Evolutionary conservation across 2,113 vertebrate genomes (phyloP).

Genomic region (Picathartes gymnocephalus): DNA sequence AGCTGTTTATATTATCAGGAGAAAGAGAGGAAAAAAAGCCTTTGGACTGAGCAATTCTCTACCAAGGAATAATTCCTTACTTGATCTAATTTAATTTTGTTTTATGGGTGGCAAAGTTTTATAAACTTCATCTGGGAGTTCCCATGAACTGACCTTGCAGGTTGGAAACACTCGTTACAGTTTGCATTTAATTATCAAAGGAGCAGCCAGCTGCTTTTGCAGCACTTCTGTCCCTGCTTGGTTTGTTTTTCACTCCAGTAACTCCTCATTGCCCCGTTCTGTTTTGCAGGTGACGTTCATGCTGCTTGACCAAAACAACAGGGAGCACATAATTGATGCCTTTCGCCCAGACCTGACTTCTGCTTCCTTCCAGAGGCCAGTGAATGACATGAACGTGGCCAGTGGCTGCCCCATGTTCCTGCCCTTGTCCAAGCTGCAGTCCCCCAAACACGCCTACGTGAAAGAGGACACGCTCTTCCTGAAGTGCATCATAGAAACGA

Average conservation of each 20-base stretch:
- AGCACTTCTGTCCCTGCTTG: neutral
- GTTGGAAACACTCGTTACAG: neutral
- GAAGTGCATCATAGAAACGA: constrained; percentile 75
- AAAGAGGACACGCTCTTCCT: constrained; percentile 81
- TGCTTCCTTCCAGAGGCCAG: constrained; percentile 76
- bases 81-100: neutral
- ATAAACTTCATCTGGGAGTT: neutral
- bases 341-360: constrained; percentile 76
- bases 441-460: constrained; percentile 69
- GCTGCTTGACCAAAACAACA: constrained; percentile 79
- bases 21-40: neutral
- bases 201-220: neutral
- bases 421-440: constrained; percentile 71
- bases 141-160: neutral
- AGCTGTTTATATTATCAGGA: neutral
- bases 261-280: neutral
- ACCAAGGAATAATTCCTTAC: neutral
- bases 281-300: constrained; percentile 78
- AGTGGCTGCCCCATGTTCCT: constrained; percentile 80
- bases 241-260: neutral
- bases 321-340: constrained; percentile 73
- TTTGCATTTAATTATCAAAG: neutral
- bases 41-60: neutral
- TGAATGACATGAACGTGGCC: constrained; percentile 77
- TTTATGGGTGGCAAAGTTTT: neutral